phyloP scores from a whole-genome alignment of 2,888 invertebrate genomes.

The Nomada fabriciana region DNA sequence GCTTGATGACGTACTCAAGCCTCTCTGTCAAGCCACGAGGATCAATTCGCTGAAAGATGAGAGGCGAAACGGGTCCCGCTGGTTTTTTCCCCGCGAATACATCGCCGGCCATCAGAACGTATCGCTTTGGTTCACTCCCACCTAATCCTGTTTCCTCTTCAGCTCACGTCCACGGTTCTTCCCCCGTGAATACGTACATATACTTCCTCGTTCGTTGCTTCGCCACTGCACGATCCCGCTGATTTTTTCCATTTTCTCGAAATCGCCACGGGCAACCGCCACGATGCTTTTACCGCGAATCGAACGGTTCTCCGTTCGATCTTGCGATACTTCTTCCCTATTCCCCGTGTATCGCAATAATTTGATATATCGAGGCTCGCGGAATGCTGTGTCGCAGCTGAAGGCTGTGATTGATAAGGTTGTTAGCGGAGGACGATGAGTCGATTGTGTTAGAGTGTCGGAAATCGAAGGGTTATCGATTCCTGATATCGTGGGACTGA shows the following conservation, averaged over 20 bases:
- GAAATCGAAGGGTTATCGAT: background rate
- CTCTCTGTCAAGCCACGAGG: slow-evolving; percentile 25
- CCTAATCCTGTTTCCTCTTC: slow-evolving; percentile 24
- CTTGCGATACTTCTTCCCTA: background rate
- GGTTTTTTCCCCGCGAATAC: slow-evolving; percentile 24
- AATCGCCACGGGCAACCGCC: background rate
- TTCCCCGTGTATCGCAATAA: background rate
- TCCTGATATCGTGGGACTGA: background rate
- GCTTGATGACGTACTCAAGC: slow-evolving; percentile 46
- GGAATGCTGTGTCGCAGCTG: background rate
- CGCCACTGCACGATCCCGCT: background rate
- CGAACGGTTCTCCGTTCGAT: background rate
- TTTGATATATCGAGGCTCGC: background rate
- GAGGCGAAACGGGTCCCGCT: slow-evolving; percentile 33
- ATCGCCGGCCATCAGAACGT: background rate
- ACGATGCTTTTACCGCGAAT: slow-evolving; percentile 12
- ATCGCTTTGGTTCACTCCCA: slow-evolving; percentile 46
- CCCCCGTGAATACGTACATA: slow-evolving; percentile 13
- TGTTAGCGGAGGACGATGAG: background rate
- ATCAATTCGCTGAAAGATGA: slow-evolving; percentile 36
- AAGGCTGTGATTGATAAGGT: background rate
- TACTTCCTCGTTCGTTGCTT: slow-evolving; percentile 44
- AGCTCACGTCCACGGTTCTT: slow-evolving; percentile 47
- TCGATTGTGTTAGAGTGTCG: background rate
- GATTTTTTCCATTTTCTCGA: slow-evolving; percentile 36